Conservation (phyloP, 1,140 invertebrate species). For the Nautilus pompilius region DNA sequence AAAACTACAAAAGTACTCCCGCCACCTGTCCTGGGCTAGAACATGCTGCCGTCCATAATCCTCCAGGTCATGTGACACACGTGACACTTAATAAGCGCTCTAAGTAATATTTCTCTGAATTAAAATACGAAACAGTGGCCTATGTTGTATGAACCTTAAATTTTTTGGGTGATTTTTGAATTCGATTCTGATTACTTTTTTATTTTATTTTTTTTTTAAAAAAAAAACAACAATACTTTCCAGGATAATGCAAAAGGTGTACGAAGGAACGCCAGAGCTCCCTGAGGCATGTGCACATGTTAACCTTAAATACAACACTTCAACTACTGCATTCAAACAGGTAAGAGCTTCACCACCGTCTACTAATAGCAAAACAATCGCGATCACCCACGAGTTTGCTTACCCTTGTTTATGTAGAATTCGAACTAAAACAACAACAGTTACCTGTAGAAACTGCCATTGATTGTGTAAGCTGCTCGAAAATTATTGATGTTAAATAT, state of each 20-base stretch:
- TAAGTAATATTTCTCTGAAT: neutral
- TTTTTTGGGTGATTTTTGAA: neutral
- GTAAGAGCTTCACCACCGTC: slow-evolving; percentile 8
- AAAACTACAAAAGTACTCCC: neutral
- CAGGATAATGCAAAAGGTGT: slow-evolving; percentile 26
- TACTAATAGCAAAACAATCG: too few relatives aligned
- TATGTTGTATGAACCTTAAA: neutral
- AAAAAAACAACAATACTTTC: too few relatives aligned
- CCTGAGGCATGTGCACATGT: slow-evolving; percentile 14
- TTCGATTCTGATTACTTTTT: neutral
- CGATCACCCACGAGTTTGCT: neutral
- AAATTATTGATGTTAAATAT: too few relatives aligned
- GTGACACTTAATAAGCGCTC: neutral
- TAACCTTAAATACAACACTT: slow-evolving; percentile 21
- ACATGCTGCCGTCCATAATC: too few relatives aligned
- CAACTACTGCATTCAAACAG: slow-evolving; percentile 33
- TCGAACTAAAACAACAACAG: too few relatives aligned
- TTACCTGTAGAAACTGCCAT: too few relatives aligned
- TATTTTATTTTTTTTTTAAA: neutral
- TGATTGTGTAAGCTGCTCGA: too few relatives aligned
- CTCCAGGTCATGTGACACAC: too few relatives aligned
- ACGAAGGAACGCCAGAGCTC: slow-evolving; percentile 25
- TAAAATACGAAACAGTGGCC: neutral
- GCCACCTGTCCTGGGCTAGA: neutral
- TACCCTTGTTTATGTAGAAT: neutral